phyloP scores from a whole-genome alignment of 2,888 invertebrate species.

The Andrena marginata region DNA sequence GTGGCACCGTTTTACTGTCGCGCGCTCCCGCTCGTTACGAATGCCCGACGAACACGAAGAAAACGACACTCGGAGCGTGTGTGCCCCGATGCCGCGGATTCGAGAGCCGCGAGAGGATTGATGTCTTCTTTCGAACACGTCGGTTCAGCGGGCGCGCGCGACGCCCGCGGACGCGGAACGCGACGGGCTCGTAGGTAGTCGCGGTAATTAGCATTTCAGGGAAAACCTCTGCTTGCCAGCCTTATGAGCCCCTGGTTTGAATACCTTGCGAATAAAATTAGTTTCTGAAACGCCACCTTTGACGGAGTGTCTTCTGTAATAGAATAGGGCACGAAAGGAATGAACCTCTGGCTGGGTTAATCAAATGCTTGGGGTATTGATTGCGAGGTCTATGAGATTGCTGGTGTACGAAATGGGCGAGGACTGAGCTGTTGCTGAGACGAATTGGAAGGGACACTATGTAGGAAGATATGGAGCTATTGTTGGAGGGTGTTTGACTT shows the following conservation, averaged over 20 bases:
- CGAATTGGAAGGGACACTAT: too few relatives aligned
- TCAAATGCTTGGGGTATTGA: neutral
- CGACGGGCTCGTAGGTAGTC: slow-evolving; percentile 1
- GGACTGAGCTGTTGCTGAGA: too few relatives aligned
- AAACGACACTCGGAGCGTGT: slow-evolving; percentile 35
- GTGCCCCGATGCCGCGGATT: slow-evolving; percentile 34
- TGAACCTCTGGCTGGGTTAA: neutral
- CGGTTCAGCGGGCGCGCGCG: slow-evolving; percentile 11
- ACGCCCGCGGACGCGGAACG: slow-evolving; percentile 7
- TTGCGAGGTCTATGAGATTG: too few relatives aligned
- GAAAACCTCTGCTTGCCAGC: neutral
- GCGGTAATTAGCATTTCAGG: slow-evolving; percentile 25
- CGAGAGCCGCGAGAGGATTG: slow-evolving; percentile 55
- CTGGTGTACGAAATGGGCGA: too few relatives aligned
- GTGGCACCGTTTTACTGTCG: slow-evolving; percentile 62
- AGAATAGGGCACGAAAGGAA: neutral
- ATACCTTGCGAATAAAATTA: neutral
- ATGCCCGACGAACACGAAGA: slow-evolving; percentile 54
- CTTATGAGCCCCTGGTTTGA: neutral
- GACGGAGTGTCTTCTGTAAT: neutral
- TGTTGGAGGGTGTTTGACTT: too few relatives aligned
- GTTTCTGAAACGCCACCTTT: neutral
- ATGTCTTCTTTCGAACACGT: slow-evolving; percentile 63
- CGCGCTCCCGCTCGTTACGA: slow-evolving; percentile 63
- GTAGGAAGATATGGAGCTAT: too few relatives aligned